These are phyloP conservation scores for Valencia hispanica DNA, from an alignment of 2,797 vertebrate species.

Conservation along the genomic window DNA sequence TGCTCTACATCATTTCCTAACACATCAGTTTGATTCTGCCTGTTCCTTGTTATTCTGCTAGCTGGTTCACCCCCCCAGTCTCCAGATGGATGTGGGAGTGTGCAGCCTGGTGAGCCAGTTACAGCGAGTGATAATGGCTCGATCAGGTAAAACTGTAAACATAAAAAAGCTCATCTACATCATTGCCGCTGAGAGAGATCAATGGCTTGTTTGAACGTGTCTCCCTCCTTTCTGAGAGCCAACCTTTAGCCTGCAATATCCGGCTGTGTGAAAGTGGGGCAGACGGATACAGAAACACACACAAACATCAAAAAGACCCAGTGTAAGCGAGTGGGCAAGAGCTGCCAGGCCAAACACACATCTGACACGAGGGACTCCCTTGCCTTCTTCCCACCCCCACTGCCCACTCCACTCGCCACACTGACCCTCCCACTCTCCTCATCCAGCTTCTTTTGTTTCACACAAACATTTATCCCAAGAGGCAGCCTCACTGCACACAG, in stretches of 20 bases:
- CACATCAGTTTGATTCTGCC: slow-evolving; percentile 22
- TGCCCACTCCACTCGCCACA: slow-evolving; percentile 37
- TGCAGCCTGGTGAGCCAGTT: slow-evolving; percentile 41
- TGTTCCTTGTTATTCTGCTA: slow-evolving; percentile 19
- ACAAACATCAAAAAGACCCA: slow-evolving; percentile 49
- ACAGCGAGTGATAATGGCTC: slow-evolving; percentile 44
- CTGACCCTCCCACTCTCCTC: slow-evolving; percentile 43
- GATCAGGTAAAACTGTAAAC: slow-evolving; percentile 39
- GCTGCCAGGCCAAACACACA: slow-evolving; percentile 48
- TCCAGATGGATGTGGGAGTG: slow-evolving; percentile 77
- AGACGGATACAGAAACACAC: slow-evolving; percentile 20
- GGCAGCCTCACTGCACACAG: slow-evolving; percentile 54
- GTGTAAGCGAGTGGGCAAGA: slow-evolving; percentile 12
- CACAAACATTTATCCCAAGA: slow-evolving; percentile 48
- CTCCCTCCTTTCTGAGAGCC: slow-evolving; percentile 36
- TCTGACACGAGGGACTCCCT: slow-evolving; percentile 56
- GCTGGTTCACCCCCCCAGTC: slow-evolving; percentile 25
- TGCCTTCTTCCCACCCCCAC: slow-evolving; percentile 15
- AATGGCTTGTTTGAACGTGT: slow-evolving; percentile 49
- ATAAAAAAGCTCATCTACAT: slow-evolving; percentile 17
- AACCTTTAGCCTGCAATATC: slow-evolving; percentile 49
- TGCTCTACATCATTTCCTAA: slow-evolving; percentile 4
- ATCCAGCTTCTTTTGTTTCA: slow-evolving; percentile 60
- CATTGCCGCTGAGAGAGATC: slow-evolving; percentile 44
- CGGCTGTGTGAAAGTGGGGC: slow-evolving; percentile 38